Conservation (phyloP, 2,888 invertebrate species). For the Laspeyria flexula region DNA sequence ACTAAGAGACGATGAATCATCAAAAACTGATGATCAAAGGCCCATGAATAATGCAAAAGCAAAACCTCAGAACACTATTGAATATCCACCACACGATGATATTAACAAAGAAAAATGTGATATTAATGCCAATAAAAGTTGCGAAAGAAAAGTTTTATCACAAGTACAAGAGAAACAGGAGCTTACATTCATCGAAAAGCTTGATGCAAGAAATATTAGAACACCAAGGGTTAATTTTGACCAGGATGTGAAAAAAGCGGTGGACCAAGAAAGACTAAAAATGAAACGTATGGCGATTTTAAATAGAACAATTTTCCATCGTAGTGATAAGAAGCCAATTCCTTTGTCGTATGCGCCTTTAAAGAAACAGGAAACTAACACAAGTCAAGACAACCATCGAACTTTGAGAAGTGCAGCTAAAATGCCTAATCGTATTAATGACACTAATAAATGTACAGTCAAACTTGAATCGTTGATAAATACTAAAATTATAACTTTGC, state of each 20-base stretch:
- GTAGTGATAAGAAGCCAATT: slow-evolving; percentile 55
- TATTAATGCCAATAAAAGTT: slow-evolving; percentile 41
- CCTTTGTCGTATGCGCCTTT: slow-evolving; percentile 62
- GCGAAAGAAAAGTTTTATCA: slow-evolving; percentile 58
- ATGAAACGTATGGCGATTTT: slow-evolving; percentile 67
- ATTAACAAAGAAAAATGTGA: slow-evolving; percentile 22
- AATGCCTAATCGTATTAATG: not conserved
- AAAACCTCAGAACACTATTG: slow-evolving; percentile 10
- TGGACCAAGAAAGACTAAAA: slow-evolving; percentile 55
- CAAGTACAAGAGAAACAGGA: slow-evolving; percentile 64
- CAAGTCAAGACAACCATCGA: slow-evolving; percentile 18
- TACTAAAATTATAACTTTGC: slow-evolving; percentile 5
- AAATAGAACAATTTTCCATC: slow-evolving; percentile 60
- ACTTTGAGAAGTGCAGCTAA: slow-evolving; percentile 1
- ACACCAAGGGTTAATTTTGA: slow-evolving; percentile 25
- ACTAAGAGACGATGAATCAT: not conserved
- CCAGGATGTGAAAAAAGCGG: slow-evolving; percentile 28
- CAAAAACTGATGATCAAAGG: not conserved
- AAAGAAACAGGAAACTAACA: slow-evolving; percentile 14
- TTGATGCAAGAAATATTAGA: slow-evolving; percentile 26
- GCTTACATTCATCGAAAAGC: slow-evolving; percentile 26
- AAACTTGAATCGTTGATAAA: slow-evolving; percentile 2
- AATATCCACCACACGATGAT: slow-evolving; percentile 13
- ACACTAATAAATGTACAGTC: not conserved
- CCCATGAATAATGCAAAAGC: not conserved